phyloP scores from a whole-genome alignment of 1,140 invertebrate genomes.

The Zaprionus taronus region DNA sequence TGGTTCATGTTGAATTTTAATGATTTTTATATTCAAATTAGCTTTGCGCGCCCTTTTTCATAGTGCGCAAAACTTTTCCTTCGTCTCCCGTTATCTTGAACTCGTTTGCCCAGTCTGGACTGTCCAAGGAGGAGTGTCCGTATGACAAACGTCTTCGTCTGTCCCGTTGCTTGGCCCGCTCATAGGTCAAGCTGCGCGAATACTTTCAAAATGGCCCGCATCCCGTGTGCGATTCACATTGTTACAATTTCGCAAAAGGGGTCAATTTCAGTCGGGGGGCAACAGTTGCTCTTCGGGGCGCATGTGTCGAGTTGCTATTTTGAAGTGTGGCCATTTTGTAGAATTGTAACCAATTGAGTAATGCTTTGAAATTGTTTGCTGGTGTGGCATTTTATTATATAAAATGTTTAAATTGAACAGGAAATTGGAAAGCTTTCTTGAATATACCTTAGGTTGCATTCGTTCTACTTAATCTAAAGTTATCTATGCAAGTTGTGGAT shows the following conservation, averaged over 20 bases:
- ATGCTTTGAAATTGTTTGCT: background rate
- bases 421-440: background rate
- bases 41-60: conserved; percentile 48
- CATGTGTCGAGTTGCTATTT: conserved; percentile 51
- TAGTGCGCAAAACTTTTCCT: conserved; percentile 29
- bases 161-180: conserved; percentile 7
- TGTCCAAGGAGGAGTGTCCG: conserved; percentile 57
- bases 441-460: background rate
- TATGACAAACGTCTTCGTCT: conserved; percentile 25
- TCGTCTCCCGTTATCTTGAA: conserved; percentile 9
- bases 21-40: conserved; percentile 83
- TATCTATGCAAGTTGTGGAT: no score
- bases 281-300: conserved; percentile 57
- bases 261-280: conserved; percentile 56
- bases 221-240: conserved; percentile 28
- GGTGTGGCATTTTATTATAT: background rate
- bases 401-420: background rate
- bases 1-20: conserved; percentile 80
- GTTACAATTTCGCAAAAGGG: conserved; percentile 48
- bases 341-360: conserved; percentile 30
- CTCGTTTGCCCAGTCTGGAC: conserved; percentile 53
- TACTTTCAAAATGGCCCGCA: conserved; percentile 64
- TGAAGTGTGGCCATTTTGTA: conserved; percentile 61
- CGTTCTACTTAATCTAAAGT: background rate
- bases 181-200: conserved; percentile 64